phyloP scores from a whole-genome alignment of 2,113 vertebrate species.

The Albula glossodonta region DNA sequence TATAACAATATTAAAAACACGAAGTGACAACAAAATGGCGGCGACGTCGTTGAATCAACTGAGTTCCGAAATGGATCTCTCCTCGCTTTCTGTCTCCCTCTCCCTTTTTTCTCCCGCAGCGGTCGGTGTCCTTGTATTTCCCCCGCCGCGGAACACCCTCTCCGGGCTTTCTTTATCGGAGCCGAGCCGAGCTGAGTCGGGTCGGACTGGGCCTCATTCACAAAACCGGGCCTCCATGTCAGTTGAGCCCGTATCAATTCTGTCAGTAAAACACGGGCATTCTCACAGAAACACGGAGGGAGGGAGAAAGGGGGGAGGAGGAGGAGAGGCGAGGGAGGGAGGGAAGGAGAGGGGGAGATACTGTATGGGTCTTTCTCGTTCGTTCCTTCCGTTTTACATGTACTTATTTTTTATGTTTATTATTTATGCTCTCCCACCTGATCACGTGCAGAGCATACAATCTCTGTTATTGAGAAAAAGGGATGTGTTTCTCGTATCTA shows the following conservation, averaged over 20 bases:
- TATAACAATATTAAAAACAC: constrained; percentile 64
- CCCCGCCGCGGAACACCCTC: constrained; percentile 53
- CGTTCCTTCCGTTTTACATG: constrained; percentile 4
- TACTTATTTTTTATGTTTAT: background rate
- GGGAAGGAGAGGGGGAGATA: constrained; percentile 34
- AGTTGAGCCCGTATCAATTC: constrained; percentile 75
- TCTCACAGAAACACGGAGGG: constrained; percentile 59
- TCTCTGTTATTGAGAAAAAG: background rate
- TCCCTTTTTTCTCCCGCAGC: constrained; percentile 42
- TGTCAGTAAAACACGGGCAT: constrained; percentile 78
- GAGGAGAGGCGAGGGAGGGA: constrained; percentile 31
- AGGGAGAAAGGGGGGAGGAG: constrained; percentile 44
- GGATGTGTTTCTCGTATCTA: background rate
- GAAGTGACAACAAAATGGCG: constrained; percentile 84
- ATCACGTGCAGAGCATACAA: background rate
- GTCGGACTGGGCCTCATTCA: constrained; percentile 71
- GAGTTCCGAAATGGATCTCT: constrained; percentile 78
- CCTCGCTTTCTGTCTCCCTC: constrained; percentile 54
- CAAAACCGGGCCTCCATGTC: constrained; percentile 78
- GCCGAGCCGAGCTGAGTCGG: constrained; percentile 69
- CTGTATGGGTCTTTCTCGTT: constrained; percentile 18
- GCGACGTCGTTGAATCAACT: constrained; percentile 78
- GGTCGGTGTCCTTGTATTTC: constrained; percentile 50
- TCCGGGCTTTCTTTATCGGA: constrained; percentile 64
- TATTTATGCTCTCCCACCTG: background rate